Base-by-base conservation (phyloP, 2,797 vertebrate species). In the Chelon auratus region DNA sequence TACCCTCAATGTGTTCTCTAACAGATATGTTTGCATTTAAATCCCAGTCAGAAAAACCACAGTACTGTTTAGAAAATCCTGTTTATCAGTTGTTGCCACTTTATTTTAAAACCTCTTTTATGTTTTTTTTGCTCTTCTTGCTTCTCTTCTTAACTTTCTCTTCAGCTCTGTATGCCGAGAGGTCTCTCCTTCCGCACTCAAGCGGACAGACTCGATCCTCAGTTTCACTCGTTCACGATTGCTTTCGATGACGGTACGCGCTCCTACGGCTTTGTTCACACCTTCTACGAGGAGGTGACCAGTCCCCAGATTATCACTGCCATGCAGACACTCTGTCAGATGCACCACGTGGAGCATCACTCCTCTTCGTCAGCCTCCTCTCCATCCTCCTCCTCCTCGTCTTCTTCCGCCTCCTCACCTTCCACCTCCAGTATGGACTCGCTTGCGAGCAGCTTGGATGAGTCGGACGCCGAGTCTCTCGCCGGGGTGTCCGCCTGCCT, bases 381-480 rank as follows among this genome's bases (percentile, higher is more conserved):
- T 13, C 72, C 96, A 0, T 95, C 96, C 0, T 96, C 0, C 63
- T 86, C 92, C 0, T 95, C 96, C 0, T 96, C 95, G 52, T 95
- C 96, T 0, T 96, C 95, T 52, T 96, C 96, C 0, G 94, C 96
- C 20, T 97, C 93, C 0, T 96, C 97, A 0, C 97, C 97, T 0
- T 98, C 97, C 20, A 96, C 97, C 0, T 97, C 96, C 92, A 98
- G 97, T 87, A 97, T 97, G 97, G 97, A 99, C 95, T 99, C 97
- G 0, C 93, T 99, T 51, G 95, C 94, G 14, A 97, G 97, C 95
- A 98, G 96, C 73, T 85, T 94, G 0, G 97, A 97, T 0, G 97
- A 98, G 61, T 96, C 93, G 0, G 97, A 98, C 72, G 95, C 54
- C 48, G 95, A 94, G 64, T 93, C 89, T 52, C 57, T 88, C 62